A percentile compares a stretch with the other conserved stretches of the same genome.
Evolutionary conservation across 2,113 vertebrate genomes (phyloP).

Genomic region (Tor tambroides): DNA sequence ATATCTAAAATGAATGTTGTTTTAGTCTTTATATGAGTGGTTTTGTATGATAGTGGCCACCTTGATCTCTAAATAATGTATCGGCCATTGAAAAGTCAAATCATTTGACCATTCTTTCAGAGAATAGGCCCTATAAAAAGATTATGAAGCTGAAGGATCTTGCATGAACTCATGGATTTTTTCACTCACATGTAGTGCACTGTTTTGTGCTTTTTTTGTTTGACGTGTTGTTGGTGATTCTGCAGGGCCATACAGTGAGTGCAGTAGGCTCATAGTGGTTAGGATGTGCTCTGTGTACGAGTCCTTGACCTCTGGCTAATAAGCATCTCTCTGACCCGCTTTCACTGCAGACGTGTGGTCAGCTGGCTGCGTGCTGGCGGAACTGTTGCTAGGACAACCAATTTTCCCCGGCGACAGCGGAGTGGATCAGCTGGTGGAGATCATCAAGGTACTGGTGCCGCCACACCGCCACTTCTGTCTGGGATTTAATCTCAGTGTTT

Average conservation of each 20-base stretch:
- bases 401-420: conserved; percentile 99
- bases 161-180: background rate
- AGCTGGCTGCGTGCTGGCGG: conserved; percentile 96
- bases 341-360: conserved; percentile 92
- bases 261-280: background rate
- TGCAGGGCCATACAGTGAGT: background rate
- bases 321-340: conserved; percentile 48
- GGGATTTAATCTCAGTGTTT: background rate
- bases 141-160: background rate
- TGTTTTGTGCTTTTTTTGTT: background rate
- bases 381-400: conserved; percentile 97
- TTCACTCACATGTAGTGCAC: background rate
- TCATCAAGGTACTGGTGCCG: conserved; percentile 87
- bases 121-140: background rate
- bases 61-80: background rate
- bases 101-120: background rate
- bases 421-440: conserved; percentile 99
- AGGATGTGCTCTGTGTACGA: background rate
- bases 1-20: too few species aligned
- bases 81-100: background rate
- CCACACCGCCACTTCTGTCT: background rate
- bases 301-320: background rate
- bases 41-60: background rate
- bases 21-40: too few species aligned
- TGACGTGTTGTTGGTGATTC: background rate